Evolutionary conservation across 1,140 invertebrate genomes (phyloP).

Genomic region (Lordiphosa collinella): DNA sequence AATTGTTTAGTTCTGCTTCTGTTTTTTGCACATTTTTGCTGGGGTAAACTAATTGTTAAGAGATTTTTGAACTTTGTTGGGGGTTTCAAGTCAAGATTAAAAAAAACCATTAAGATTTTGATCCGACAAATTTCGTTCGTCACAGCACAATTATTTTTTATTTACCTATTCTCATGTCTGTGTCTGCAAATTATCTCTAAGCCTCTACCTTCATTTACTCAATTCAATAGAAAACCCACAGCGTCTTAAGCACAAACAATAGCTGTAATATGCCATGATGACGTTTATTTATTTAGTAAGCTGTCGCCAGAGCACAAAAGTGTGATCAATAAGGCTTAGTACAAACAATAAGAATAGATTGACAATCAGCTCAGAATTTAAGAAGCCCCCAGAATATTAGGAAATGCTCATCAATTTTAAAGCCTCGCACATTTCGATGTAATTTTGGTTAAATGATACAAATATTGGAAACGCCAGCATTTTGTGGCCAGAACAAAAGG

Average conservation of each 20-base stretch:
- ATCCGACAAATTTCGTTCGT: too few relatives aligned
- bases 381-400: not conserved
- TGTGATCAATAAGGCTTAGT: not conserved
- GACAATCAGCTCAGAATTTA: constrained; percentile 1
- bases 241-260: constrained; percentile 27
- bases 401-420: constrained; percentile 16
- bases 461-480: constrained; percentile 35
- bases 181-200: constrained; percentile 8
- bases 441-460: constrained; percentile 24
- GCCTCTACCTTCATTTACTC: constrained; percentile 17
- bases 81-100: too few relatives aligned
- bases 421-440: constrained; percentile 13
- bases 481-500: constrained; percentile 18
- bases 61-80: too few relatives aligned
- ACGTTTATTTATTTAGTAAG: constrained; percentile 32
- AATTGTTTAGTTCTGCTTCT: too few relatives aligned
- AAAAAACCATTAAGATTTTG: too few relatives aligned
- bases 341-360: constrained; percentile 9
- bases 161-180: too few relatives aligned
- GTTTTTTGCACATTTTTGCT: too few relatives aligned
- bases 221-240: constrained; percentile 13
- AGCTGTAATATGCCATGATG: constrained; percentile 29
- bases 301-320: constrained; percentile 12
- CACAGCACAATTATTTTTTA: too few relatives aligned
- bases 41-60: too few relatives aligned